phyloP scores from a whole-genome alignment of 2,888 invertebrate species.

The Caenorhabditis japonica region DNA sequence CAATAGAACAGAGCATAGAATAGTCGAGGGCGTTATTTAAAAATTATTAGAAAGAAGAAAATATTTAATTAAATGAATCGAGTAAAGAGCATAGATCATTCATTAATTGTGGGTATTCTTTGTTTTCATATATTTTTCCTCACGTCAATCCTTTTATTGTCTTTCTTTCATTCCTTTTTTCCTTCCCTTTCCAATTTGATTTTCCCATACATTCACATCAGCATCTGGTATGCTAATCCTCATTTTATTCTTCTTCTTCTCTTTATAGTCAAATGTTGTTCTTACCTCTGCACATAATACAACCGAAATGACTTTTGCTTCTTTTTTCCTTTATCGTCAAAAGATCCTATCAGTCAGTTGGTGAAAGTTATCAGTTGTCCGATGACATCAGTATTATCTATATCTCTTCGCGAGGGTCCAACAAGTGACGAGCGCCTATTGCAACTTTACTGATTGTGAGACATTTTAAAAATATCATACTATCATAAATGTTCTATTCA shows the following conservation, averaged over 20 bases:
- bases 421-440: conserved; percentile 37
- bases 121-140: conserved; percentile 3
- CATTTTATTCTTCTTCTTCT: too few species aligned
- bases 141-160: neutral
- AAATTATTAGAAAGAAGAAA: conserved; percentile 7
- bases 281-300: too few species aligned
- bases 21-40: too few species aligned
- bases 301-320: neutral
- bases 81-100: neutral
- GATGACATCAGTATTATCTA: neutral
- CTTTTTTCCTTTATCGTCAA: conserved; percentile 3
- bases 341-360: neutral
- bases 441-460: too few species aligned
- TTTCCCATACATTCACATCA: too few species aligned
- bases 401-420: too few species aligned
- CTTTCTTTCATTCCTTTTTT: neutral
- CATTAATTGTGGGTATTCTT: conserved; percentile 3
- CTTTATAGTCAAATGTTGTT: too few species aligned
- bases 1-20: too few species aligned
- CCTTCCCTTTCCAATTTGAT: neutral
- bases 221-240: too few species aligned
- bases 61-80: conserved; percentile 7
- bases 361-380: conserved; percentile 22
- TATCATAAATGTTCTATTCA: too few species aligned
- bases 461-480: too few species aligned